A percentile compares a stretch with the other conserved stretches of the same genome.
Conservation (phyloP, 2,888 invertebrate species). For the Cetonia aurata region DNA sequence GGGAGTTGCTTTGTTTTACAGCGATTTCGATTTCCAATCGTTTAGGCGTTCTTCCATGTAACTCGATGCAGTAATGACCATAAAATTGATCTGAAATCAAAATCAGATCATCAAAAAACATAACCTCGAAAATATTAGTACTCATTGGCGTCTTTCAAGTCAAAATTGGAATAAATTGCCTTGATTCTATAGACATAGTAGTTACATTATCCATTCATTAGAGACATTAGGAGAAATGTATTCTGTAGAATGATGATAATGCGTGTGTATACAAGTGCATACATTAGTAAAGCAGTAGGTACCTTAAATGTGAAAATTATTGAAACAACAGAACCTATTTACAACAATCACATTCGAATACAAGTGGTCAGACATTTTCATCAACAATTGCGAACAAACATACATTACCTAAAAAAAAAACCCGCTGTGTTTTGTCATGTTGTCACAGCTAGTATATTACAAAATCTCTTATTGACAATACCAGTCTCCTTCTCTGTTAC, state of each 20-base stretch:
- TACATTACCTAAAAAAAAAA: constrained; percentile 27
- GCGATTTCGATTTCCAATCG: too few species aligned
- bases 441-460: constrained; percentile 38
- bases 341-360: constrained; percentile 18
- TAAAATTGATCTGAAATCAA: too few species aligned
- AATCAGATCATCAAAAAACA: too few species aligned
- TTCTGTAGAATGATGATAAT: background rate
- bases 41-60: too few species aligned
- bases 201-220: too few species aligned
- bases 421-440: constrained; percentile 4
- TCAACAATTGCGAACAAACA: constrained; percentile 39
- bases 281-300: background rate
- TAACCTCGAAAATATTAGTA: too few species aligned
- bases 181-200: too few species aligned
- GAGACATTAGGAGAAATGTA: background rate
- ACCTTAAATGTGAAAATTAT: constrained; percentile 22
- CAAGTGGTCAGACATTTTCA: constrained; percentile 22
- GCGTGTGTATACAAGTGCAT: constrained; percentile 13
- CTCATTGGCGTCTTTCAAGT: too few species aligned
- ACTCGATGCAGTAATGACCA: too few species aligned
- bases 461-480: constrained; percentile 40
- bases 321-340: constrained; percentile 21
- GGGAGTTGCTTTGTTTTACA: too few species aligned
- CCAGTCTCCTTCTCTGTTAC: constrained; percentile 35
- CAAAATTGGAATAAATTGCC: too few species aligned